Evolutionary conservation across 2,113 vertebrate species (phyloP), one percentile per base, ranked within the genome.

Genomic region (Hippocampus comes): DNA sequence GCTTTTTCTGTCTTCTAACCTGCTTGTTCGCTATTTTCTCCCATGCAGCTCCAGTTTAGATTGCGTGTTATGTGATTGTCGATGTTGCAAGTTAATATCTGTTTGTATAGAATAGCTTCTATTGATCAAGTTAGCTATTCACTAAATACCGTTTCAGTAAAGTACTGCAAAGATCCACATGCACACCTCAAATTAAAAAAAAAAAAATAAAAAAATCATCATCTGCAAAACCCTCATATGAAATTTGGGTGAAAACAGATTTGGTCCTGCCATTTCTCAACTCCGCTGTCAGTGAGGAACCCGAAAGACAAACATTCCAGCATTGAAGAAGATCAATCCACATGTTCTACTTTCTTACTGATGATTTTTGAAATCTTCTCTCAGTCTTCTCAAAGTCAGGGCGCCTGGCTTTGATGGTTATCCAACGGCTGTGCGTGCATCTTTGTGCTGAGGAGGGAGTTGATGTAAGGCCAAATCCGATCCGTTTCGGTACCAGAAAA

Each of bases 401-500:
- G 85, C 7, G 77, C 83, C 70, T 88, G 87, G 10, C 76, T 77
- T 25, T 82, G 68, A 80, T 85, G 89, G 75, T 91, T 80, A 0
- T 91, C 90, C 0, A 88, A 71, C 1, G 90, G 89, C 55, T 92
- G 1, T 0, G 91, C 90, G 1, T 91, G 86, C 79, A 98, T 94
- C 91, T 92, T 97, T 82, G 87, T 88, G 49, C 89, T 94, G 77
- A 99, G 92, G 64, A 99, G 94, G 0, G 92, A 89, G 87, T 94
- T 95, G 85, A 99, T 95, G 1, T 97, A 95, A 0, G 97, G 97
- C 97, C 97, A 99, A 86, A 99, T 98, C 86, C 91, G 94, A 87
- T 99, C 95, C 1, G 97, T 99, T 76, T 99, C 97, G 2, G 96
- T 99, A 72, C 96, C 97, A 0, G 97, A 98, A 85, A 98, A 97